A percentile compares a stretch with the other conserved stretches of the same genome.
Conservation (phyloP, 35 echinoderm and acorn worm genomes). For the Heliocidaris erythrogramma region DNA sequence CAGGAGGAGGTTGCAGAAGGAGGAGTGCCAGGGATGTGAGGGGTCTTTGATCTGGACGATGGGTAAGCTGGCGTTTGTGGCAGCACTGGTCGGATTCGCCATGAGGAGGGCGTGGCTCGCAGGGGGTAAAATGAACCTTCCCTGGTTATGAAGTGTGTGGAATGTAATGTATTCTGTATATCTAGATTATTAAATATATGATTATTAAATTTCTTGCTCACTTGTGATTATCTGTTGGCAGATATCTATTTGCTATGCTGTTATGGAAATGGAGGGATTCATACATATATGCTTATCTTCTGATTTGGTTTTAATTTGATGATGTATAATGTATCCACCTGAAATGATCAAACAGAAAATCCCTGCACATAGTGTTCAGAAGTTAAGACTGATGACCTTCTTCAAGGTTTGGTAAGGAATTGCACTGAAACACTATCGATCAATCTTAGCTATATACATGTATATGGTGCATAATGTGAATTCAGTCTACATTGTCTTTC, state of each 20-base stretch:
- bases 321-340: not conserved
- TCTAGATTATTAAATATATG: no score
- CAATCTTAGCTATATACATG: not conserved
- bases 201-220: no score
- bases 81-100: slow-evolving; percentile 3
- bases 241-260: no score
- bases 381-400: not conserved
- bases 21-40: not conserved
- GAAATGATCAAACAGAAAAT: not conserved
- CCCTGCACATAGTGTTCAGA: not conserved
- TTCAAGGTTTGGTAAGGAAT: not conserved
- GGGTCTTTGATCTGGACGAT: slow-evolving; percentile 11
- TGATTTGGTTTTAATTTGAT: not conserved
- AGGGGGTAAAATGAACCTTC: slow-evolving; percentile 21
- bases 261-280: no score
- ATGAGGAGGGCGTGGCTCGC: slow-evolving; percentile 24
- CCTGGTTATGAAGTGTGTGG: slow-evolving; percentile 1
- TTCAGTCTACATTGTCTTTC: not conserved
- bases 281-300: not conserved
- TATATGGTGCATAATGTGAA: not conserved
- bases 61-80: slow-evolving; percentile 39
- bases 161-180: not conserved
- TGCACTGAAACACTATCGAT: not conserved
- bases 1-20: not conserved
- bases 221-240: no score